Base-by-base conservation (phyloP, 1,140 invertebrate species). In the fruit fly (Drosophila melanogaster) region DNA sequence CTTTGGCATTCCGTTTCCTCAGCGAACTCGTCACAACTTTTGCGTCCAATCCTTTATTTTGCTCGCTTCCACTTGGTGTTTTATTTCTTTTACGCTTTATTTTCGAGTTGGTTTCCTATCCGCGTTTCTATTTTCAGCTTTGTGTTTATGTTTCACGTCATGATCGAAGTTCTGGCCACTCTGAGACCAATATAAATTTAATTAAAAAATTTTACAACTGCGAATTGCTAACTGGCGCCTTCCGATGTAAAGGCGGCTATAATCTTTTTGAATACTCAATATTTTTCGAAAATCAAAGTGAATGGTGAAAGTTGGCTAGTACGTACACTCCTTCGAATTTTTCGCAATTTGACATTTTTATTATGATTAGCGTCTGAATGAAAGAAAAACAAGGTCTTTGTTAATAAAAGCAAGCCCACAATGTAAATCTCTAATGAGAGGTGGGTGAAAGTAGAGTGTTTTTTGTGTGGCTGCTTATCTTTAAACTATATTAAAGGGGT, bases 291-390 rank as follows among this genome's bases (percentile, higher is more conserved):
- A 15, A 14, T 51, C 26, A 22, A 79, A 64, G 66, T 40, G 40
- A 67, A 37, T 65, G 26, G n/a, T 74, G 81, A 70, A 77, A 81
- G 81, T 81, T 86, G 81, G 86, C 81, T 86, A 86, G 81, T 74
- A 71, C 66, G 77, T 57, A 61, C 71, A 86, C 86, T 62, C 70
- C 76, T 55, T 76, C 61, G 85, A 62, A 81, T 86, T 86, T 86
- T 65, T 87, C 66, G 61, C 51, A 58, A 61, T 76, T 76, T 86
- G 78, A 79, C 83, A 76, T 71, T 86, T 81, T 69, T 86, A 86
- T 86, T 76, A 72, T 81, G 59, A 35, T 19, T 43, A 11, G 46
- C 1, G 19, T 22, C 19, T 22, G 19, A 22, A 22, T 22, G 1
- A 44, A 40, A 38, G 33, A 49, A 44, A 50, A 22, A 60, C 38